These are phyloP conservation scores for Drusus annulatus DNA, from an alignment of 1,140 invertebrate genomes.

Conservation along the genomic window DNA sequence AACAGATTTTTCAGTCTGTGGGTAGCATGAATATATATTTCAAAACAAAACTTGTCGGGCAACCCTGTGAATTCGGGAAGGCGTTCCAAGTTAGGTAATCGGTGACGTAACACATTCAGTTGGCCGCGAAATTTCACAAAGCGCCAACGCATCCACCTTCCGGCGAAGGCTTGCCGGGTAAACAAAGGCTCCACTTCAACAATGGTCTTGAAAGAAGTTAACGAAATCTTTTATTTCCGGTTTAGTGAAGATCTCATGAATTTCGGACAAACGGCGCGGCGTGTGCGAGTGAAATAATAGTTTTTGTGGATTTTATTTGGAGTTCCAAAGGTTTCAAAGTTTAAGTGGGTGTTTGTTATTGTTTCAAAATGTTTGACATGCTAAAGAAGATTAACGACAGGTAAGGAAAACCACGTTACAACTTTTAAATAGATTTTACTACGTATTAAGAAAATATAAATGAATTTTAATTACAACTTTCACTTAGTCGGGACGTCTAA, in stretches of 20 bases:
- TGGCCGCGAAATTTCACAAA: slow-evolving; percentile 29
- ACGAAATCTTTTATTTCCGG: not conserved
- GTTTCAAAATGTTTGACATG: slow-evolving; percentile 39
- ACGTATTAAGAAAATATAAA: no score
- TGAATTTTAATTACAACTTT: no score
- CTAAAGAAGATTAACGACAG: slow-evolving; percentile 37
- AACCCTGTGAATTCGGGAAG: slow-evolving; percentile 1
- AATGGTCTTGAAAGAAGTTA: slow-evolving; percentile 6
- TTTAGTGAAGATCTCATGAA: slow-evolving; percentile 11
- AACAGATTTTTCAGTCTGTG: no score
- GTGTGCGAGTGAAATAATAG: not conserved
- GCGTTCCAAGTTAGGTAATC: slow-evolving; percentile 20
- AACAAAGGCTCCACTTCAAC: slow-evolving; percentile 4
- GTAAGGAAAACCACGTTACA: not conserved
- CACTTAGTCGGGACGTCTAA: no score
- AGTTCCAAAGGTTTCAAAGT: slow-evolving; percentile 15
- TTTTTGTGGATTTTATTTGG: not conserved
- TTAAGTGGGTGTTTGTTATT: not conserved
- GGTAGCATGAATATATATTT: no score
- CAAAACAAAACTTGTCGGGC: no score
- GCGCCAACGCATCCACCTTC: slow-evolving; percentile 19
- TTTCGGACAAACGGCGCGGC: not conserved
- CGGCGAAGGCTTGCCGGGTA: slow-evolving; percentile 8
- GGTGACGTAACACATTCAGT: slow-evolving; percentile 33
- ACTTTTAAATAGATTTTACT: no score